Evolutionary conservation across 2,113 vertebrate genomes (phyloP), one percentile per base, ranked within the genome.

Genomic region (Acrocephalus kingi): DNA sequence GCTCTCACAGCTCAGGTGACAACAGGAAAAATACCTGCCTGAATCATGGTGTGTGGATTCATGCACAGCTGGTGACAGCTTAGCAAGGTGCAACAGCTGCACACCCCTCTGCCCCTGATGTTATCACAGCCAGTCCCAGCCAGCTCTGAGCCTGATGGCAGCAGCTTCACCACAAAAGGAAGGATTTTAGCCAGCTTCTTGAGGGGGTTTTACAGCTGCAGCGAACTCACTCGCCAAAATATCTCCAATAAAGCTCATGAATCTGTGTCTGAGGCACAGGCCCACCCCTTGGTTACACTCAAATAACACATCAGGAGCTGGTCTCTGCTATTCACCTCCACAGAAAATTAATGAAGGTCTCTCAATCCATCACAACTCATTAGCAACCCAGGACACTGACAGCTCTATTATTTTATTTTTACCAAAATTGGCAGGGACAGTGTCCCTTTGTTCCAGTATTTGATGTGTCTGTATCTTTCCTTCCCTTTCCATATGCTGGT

Each of bases 331-430:
- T 51, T 88, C 51, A 74, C 35, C 67, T 84, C 48, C 74, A 63
- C 35, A 75, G 69, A 83, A 46, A 89, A 45, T 54, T 61, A 58
- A 69, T n/a, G 33, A 83, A 77, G 66, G 43, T 84, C 64, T 74
- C 86, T 55, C 84, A 67, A 56, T 92, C 94, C 74, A 61, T 56
- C 85, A 58, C 64, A 72, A 11, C 62, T 90, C 79, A 68, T 91
- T 80, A 76, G 41, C 37, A 64, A 89, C n/a, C 68, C 81, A 56
- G 78, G 88, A 61, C 55, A 84, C 77, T 62, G 80, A 96, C 88
- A 92, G 91, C n/a, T 89, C 94, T 83, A 21, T 73, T 90, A 84
- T 96, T 91, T 91, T 43, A 95, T 74, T 91, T 94, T 69, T 54
- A 61, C 88, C 87, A 92, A 51, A 93, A 37, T 41, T 88, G 59